phyloP scores from a whole-genome alignment of 2,888 invertebrate species.

The Lissonota sp. region DNA sequence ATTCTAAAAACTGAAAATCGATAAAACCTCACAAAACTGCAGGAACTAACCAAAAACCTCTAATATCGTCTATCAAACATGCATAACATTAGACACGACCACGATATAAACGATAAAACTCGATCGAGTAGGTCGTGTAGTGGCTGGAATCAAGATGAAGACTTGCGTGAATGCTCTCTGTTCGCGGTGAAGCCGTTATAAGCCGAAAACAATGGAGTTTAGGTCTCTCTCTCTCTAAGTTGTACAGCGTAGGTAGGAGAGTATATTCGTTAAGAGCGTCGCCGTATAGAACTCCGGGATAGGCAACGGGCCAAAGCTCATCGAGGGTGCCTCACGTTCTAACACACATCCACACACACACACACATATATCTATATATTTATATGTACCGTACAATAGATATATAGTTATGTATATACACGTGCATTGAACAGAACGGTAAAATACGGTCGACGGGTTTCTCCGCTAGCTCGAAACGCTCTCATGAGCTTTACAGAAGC shows the following conservation, averaged over 20 bases:
- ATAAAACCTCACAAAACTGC: too few species aligned
- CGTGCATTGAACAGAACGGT: not conserved
- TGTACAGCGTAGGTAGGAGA: slow-evolving; percentile 35
- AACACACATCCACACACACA: slow-evolving; percentile 17
- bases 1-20: too few species aligned
- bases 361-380: slow-evolving; percentile 11
- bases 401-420: slow-evolving; percentile 1
- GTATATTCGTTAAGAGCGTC: slow-evolving; percentile 59
- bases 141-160: slow-evolving; percentile 67
- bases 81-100: not conserved
- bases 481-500: slow-evolving; percentile 38
- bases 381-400: not conserved
- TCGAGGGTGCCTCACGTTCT: slow-evolving; percentile 50
- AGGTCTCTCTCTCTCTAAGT: slow-evolving; percentile 20
- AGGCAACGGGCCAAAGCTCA: slow-evolving; percentile 62
- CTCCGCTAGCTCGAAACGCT: slow-evolving; percentile 36
- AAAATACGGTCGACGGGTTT: slow-evolving; percentile 53
- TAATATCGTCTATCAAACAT: not conserved
- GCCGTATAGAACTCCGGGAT: slow-evolving; percentile 25
- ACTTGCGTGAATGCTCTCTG: slow-evolving; percentile 59
- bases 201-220: slow-evolving; percentile 76
- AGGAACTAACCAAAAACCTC: too few species aligned
- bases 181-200: slow-evolving; percentile 70
- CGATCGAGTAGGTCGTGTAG: slow-evolving; percentile 55
- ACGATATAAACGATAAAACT: slow-evolving; percentile 45